Percentiles rank a stretch among this genome's conserved stretches.
These are phyloP conservation scores for Mastigias papua DNA, from an alignment of 30 jellyfish, hydroid and myxozoan genomes.

Conservation along the genomic window DNA sequence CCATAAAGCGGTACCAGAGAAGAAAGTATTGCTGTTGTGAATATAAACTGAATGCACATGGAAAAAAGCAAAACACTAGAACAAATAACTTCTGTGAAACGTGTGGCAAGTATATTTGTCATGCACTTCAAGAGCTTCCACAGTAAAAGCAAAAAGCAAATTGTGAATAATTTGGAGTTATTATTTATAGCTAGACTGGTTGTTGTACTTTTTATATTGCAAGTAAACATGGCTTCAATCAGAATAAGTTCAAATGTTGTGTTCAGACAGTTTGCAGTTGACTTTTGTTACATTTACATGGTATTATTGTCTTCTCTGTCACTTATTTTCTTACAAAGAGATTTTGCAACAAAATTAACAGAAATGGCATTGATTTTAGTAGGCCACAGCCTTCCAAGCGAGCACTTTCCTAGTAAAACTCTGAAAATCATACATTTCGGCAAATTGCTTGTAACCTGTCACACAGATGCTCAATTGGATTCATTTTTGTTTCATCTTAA, in stretches of 20 bases:
- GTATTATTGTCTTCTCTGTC: too few relatives aligned
- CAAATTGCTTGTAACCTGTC: neutral
- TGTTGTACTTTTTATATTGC: too few relatives aligned
- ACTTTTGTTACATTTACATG: too few relatives aligned
- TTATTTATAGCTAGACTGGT: neutral
- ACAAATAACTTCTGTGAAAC: too few relatives aligned
- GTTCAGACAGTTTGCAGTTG: too few relatives aligned
- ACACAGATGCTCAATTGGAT: neutral
- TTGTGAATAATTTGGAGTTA: too few relatives aligned
- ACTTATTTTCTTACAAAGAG: too few relatives aligned
- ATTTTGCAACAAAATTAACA: too few relatives aligned
- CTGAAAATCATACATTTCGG: neutral
- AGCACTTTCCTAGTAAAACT: neutral
- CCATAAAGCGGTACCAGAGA: constrained; percentile 32
- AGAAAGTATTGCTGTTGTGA: constrained; percentile 36
- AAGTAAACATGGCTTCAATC: too few relatives aligned
- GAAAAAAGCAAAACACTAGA: too few relatives aligned
- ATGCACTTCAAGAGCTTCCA: neutral
- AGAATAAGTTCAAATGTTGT: too few relatives aligned
- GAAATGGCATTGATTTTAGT: too few relatives aligned
- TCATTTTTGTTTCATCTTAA: neutral
- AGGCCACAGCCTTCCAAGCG: neutral
- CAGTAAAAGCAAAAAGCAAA: neutral
- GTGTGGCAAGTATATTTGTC: constrained; percentile 45
- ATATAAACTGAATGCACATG: neutral